A percentile compares a stretch with the other conserved stretches of the same genome.
These are phyloP conservation scores for Centruroides sculpturatus DNA, from an alignment of 1,140 invertebrate species.

Conservation along the genomic window DNA sequence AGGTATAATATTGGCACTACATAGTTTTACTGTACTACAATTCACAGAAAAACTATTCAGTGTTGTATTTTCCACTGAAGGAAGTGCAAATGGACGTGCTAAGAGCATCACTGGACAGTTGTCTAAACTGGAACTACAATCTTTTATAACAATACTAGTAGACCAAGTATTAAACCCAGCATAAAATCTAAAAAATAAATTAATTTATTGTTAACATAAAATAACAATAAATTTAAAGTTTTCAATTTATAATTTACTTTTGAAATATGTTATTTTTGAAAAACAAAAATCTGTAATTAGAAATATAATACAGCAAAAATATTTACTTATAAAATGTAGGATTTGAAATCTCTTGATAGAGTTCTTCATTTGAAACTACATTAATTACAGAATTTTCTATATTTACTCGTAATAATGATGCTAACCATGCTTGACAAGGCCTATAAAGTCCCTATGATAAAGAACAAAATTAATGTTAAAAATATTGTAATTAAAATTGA, in stretches of 20 bases:
- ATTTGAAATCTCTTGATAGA: slow-evolving; percentile 1
- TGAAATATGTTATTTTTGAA: no score
- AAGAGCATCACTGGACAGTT: slow-evolving; percentile 4
- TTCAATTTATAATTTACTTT: no score
- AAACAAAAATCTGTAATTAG: no score
- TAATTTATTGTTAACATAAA: no score
- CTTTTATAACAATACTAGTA: background rate
- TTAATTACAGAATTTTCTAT: slow-evolving; percentile 1
- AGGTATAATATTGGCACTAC: slow-evolving; percentile 22
- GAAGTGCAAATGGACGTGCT: background rate
- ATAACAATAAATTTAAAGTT: no score
- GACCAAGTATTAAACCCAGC: slow-evolving; percentile 34
- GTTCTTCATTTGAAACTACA: slow-evolving; percentile 4
- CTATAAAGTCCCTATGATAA: slow-evolving; percentile 11
- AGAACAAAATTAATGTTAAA: no score
- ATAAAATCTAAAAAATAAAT: slow-evolving; percentile 31
- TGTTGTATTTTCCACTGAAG: background rate
- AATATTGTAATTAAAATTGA: no score
- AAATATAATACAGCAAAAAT: no score
- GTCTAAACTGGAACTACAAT: background rate
- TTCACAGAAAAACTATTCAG: background rate
- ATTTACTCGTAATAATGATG: slow-evolving; percentile 11
- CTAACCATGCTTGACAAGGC: slow-evolving; percentile 10
- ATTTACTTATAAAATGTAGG: slow-evolving; percentile 7
- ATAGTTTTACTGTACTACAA: no score